phyloP scores from a whole-genome alignment of 2,888 invertebrate genomes.

The Clitarchus hookeri region DNA sequence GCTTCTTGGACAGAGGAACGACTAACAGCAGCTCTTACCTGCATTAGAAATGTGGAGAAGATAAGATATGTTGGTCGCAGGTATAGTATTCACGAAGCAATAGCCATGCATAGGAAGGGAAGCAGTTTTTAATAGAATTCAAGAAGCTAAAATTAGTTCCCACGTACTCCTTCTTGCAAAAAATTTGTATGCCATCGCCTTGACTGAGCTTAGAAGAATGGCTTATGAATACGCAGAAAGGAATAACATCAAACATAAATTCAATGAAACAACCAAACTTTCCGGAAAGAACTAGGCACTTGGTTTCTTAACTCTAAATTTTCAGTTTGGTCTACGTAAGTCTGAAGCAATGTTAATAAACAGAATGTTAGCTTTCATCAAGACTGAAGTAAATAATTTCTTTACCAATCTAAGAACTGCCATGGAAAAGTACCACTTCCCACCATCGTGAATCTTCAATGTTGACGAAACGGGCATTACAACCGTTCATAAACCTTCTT shows the following conservation, averaged over 20 bases:
- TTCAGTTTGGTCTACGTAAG: background rate
- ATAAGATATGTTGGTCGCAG: conserved; percentile 12
- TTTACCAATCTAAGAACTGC: background rate
- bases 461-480: background rate
- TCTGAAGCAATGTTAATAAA: background rate
- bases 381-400: conserved; percentile 10
- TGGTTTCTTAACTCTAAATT: background rate
- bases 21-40: background rate
- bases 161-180: background rate
- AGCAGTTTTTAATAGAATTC: conserved; percentile 1
- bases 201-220: background rate
- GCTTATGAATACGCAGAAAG: conserved; percentile 1
- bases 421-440: background rate
- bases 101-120: conserved; percentile 11
- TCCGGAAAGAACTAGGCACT: conserved; percentile 6
- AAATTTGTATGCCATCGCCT: background rate
- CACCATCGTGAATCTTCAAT: background rate
- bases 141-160: conserved; percentile 9
- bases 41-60: background rate
- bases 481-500: background rate
- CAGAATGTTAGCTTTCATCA: background rate
- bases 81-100: conserved; percentile 10
- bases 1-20: conserved; percentile 11
- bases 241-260: background rate
- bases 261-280: background rate